Evolutionary conservation across 2,888 invertebrate species (phyloP).

Genomic region (Meta bourneti): DNA sequence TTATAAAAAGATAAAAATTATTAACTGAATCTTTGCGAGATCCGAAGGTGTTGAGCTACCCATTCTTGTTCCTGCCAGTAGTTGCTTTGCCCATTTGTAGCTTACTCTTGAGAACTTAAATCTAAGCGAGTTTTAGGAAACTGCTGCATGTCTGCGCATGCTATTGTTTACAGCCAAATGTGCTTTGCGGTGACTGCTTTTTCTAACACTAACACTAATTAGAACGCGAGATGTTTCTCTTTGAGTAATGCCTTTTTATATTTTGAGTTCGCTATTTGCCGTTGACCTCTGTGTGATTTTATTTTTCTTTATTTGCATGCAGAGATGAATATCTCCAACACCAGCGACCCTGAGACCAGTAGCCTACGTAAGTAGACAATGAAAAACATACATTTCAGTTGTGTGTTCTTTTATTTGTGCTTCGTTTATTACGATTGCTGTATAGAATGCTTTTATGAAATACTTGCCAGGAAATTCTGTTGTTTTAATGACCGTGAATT

Average conservation of each 20-base stretch:
- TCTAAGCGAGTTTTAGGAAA: background rate
- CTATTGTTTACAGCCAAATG: background rate
- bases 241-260: background rate
- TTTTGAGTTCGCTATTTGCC: background rate
- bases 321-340: constrained; percentile 74
- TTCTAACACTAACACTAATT: constrained; percentile 1
- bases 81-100: constrained; percentile 7
- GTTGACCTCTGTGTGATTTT: constrained; percentile 46
- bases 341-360: constrained; percentile 74
- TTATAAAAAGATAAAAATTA: too few relatives aligned
- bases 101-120: constrained; percentile 9
- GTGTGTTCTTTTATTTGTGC: background rate
- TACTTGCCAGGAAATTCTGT: too few relatives aligned
- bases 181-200: constrained; percentile 50
- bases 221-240: background rate
- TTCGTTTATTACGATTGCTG: background rate
- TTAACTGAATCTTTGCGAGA: too few relatives aligned
- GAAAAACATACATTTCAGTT: background rate
- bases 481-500: too few relatives aligned
- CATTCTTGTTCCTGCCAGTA: background rate
- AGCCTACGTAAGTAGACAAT: constrained; percentile 72
- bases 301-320: constrained; percentile 64
- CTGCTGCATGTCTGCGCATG: constrained; percentile 41
- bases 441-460: background rate
- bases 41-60: background rate